phyloP scores from a whole-genome alignment of 2,113 vertebrate genomes.

The Hemichromis elongatus region DNA sequence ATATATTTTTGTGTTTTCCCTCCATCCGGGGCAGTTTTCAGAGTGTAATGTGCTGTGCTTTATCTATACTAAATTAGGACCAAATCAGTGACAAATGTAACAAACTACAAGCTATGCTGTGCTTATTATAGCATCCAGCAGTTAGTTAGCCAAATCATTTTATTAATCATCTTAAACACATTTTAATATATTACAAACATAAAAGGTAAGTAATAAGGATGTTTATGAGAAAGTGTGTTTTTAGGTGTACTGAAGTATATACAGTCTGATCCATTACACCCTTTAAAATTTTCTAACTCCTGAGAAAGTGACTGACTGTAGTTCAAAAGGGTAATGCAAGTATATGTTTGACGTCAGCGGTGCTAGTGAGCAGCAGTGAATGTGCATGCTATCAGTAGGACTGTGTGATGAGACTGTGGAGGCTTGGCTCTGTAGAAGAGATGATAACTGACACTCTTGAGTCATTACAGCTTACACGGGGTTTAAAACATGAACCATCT shows the following conservation, averaged over 20 bases:
- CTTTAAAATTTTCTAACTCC: background rate
- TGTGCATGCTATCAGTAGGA: background rate
- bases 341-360: background rate
- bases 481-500: conserved; percentile 67
- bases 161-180: background rate
- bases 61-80: background rate
- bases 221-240: background rate
- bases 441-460: conserved; percentile 56
- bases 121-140: background rate
- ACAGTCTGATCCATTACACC: background rate
- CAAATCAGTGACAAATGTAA: background rate
- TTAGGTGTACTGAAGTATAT: background rate
- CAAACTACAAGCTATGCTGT: background rate
- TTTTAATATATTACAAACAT: background rate
- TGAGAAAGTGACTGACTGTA: background rate
- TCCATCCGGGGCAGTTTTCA: background rate
- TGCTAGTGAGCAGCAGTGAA: background rate
- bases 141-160: background rate
- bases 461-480: conserved; percentile 60
- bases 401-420: background rate
- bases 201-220: background rate
- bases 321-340: background rate
- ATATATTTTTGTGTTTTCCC: background rate
- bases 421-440: conserved; percentile 23
- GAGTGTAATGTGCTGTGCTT: background rate